phyloP scores from a whole-genome alignment of 2,888 invertebrate species.

The Chrysolina americana region DNA sequence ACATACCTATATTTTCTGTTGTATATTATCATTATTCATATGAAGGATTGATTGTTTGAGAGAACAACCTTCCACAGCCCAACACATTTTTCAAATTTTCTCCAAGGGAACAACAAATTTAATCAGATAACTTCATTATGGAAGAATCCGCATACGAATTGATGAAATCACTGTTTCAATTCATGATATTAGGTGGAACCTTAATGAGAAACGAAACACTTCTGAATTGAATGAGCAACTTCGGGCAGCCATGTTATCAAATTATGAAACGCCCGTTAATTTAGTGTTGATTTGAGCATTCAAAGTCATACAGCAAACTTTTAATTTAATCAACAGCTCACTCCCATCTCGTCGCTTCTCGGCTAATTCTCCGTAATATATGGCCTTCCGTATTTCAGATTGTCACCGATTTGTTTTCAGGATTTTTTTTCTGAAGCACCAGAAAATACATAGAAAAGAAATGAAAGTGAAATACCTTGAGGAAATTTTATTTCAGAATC shows the following conservation, averaged over 20 bases:
- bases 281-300: constrained; percentile 66
- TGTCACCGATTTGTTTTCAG: neutral
- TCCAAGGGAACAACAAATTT: neutral
- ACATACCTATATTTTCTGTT: too few relatives aligned
- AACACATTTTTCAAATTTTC: neutral
- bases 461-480: too few relatives aligned
- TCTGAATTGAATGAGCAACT: constrained; percentile 57
- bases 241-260: constrained; percentile 57
- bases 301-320: constrained; percentile 62
- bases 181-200: constrained; percentile 40
- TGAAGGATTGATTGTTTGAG: too few relatives aligned
- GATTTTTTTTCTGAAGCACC: too few relatives aligned
- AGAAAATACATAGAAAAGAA: too few relatives aligned
- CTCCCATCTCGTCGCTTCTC: constrained; percentile 39
- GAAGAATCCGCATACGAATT: constrained; percentile 28
- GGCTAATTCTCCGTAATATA: constrained; percentile 21
- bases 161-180: constrained; percentile 45
- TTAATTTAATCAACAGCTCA: constrained; percentile 62
- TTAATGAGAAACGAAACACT: constrained; percentile 57
- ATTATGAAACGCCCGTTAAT: constrained; percentile 65
- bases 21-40: too few relatives aligned
- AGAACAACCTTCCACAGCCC: neutral
- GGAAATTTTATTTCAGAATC: too few relatives aligned
- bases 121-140: constrained; percentile 16
- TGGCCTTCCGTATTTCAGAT: neutral